Percentiles rank a stretch among this genome's conserved stretches.
These are phyloP conservation scores for Cataglyphis rosenhaueri DNA, from an alignment of 2,888 invertebrate genomes.

Conservation along the genomic window DNA sequence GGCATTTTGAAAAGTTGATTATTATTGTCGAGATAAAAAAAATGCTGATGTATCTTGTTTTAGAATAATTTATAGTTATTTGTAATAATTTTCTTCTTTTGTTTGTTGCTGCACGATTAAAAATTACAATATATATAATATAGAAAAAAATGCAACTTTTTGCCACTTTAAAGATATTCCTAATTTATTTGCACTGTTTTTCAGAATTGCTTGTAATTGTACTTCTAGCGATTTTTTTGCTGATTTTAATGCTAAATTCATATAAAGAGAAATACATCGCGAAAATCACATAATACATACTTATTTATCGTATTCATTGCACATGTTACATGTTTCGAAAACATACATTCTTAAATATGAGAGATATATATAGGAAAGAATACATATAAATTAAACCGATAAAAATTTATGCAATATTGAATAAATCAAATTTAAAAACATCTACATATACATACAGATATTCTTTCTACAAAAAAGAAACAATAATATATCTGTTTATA, in stretches of 20 bases:
- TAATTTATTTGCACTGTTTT: neutral
- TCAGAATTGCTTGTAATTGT: neutral
- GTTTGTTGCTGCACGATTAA: neutral
- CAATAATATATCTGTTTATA: slow-evolving; percentile 5
- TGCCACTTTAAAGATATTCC: neutral
- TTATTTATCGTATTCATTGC: neutral
- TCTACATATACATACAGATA: neutral
- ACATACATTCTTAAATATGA: neutral
- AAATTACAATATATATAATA: neutral
- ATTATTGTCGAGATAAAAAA: neutral
- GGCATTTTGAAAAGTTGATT: neutral
- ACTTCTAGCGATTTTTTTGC: neutral
- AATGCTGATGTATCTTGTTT: neutral
- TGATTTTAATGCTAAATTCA: neutral
- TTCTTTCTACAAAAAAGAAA: slow-evolving; percentile 2
- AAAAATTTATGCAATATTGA: slow-evolving; percentile 1
- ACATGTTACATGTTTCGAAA: neutral
- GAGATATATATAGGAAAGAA: neutral
- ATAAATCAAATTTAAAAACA: neutral
- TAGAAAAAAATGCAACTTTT: neutral
- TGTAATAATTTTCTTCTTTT: neutral
- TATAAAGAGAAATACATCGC: neutral
- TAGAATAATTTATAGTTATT: neutral
- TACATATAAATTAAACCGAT: slow-evolving; percentile 1
- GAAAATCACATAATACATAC: neutral